Conservation (phyloP, 2,113 vertebrate species). For the Nannospalax galili region DNA sequence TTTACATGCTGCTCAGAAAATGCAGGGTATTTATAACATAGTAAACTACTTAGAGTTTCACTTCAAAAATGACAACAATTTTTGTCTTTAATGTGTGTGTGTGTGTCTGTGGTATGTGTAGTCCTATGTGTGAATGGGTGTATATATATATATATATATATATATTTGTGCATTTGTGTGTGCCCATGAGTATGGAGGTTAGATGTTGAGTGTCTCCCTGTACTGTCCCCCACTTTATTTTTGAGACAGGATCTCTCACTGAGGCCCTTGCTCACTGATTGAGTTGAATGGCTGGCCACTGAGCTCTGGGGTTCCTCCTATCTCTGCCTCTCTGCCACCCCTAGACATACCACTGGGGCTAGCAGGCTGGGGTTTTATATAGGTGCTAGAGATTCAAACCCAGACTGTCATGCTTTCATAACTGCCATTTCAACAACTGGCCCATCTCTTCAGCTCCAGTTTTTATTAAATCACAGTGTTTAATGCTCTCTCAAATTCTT, state of each 20-base stretch:
- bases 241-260: not conserved
- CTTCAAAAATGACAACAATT: not conserved
- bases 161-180: not conserved
- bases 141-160: no score
- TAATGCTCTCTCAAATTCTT: not conserved
- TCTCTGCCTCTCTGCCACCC: no score
- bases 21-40: not conserved
- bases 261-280: not conserved
- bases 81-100: not conserved
- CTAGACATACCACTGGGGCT: not conserved
- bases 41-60: not conserved
- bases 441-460: not conserved
- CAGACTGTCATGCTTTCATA: not conserved
- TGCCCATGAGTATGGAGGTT: not conserved
- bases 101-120: not conserved
- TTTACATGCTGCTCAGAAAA: not conserved
- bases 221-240: not conserved
- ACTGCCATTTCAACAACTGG: not conserved
- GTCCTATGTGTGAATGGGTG: not conserved
- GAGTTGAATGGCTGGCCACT: not conserved
- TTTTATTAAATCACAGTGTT: not conserved
- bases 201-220: not conserved
- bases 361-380: no score
- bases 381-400: not conserved
- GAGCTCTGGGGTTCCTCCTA: not conserved